Base-by-base conservation (phyloP, 2,888 invertebrate species). In the Melanotus villosus region DNA sequence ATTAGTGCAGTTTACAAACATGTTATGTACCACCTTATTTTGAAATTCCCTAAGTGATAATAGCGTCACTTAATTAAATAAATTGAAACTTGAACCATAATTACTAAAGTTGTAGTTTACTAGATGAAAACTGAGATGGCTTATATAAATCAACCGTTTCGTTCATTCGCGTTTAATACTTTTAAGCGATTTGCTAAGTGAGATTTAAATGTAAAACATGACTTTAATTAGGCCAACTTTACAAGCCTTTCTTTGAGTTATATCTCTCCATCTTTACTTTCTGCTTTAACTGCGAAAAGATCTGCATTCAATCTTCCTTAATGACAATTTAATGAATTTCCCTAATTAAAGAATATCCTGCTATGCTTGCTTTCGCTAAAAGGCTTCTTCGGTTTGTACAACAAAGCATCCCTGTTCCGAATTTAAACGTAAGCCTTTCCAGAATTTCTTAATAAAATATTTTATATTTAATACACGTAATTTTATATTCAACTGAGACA, bases 141-240 rank as follows among this genome's bases (percentile, higher is more conserved):
- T 54, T 7, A 12, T 16, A 57, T 57, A 57, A 57, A 57, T 57
- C 57, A 57, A 38, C 36, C n/a, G n/a, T n/a, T n/a, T n/a, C n/a
- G n/a, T n/a, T n/a, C n/a, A 18, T 6, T n/a, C 38, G 34, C 30
- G 12, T 57, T 57, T 57, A 57, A 57, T 57, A 41, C 41, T 26
- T 41, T 57, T 38, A 57, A 34, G 23, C 36, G 57, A 57, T 57
- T 54, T 57, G 57, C 23, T 18, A 38, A 57, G 36, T 23, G 36
- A 57, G 41, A 52, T 36, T 57, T 57, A 57, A 57, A 38, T 38
- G 57, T 57, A 57, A 57, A 38, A 57, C 57, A 57, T 38, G 38
- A 38, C 21, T 38, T 57, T 57, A 57, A 57, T 57, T 57, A 41
- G 57, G 9, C 12, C 41, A 38, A 38, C 16, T 56, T 38, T 38